phyloP scores from a whole-genome alignment of 2,797 vertebrate species.

The Micropoecilia bifurca region DNA sequence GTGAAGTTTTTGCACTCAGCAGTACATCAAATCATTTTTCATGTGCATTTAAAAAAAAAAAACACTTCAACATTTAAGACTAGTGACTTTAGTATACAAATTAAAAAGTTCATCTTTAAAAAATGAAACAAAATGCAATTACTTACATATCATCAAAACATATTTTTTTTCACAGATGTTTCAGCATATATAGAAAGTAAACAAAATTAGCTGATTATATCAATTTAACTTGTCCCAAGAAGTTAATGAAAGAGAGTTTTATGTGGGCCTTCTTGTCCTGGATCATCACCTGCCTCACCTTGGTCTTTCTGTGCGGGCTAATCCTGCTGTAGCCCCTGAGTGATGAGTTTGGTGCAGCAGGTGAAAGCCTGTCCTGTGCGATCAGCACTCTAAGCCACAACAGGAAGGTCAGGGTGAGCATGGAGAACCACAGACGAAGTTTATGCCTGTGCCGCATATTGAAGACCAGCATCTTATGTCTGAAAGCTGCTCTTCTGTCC shows the following conservation, averaged over 20 bases:
- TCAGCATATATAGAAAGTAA: not conserved
- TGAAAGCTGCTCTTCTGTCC: not conserved
- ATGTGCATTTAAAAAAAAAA: not conserved
- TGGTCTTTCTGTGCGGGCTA: conserved; percentile 24
- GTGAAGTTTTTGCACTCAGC: not conserved
- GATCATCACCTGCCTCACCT: conserved; percentile 55
- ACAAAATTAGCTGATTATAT: not conserved
- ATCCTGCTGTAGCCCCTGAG: conserved; percentile 75
- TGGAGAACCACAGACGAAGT: conserved; percentile 60
- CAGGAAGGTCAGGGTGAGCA: conserved; percentile 70
- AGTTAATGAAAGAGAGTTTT: not conserved
- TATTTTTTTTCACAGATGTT: not conserved
- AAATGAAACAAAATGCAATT: not conserved
- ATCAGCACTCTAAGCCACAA: conserved; percentile 74
- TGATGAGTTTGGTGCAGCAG: conserved; percentile 14
- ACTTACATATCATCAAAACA: not conserved
- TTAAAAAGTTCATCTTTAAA: not conserved
- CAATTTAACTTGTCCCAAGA: not conserved
- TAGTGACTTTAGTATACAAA: not conserved
- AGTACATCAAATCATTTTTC: not conserved
- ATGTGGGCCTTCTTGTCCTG: not conserved
- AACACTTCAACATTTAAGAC: not conserved
- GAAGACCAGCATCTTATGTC: not conserved
- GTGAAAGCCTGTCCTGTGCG: conserved; percentile 23
- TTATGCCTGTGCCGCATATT: conserved; percentile 41